A percentile compares a stretch with the other conserved stretches of the same genome.
These are phyloP conservation scores for Actinia equina DNA, from an alignment of 64 coral and sea anemone genomes.

Conservation along the genomic window DNA sequence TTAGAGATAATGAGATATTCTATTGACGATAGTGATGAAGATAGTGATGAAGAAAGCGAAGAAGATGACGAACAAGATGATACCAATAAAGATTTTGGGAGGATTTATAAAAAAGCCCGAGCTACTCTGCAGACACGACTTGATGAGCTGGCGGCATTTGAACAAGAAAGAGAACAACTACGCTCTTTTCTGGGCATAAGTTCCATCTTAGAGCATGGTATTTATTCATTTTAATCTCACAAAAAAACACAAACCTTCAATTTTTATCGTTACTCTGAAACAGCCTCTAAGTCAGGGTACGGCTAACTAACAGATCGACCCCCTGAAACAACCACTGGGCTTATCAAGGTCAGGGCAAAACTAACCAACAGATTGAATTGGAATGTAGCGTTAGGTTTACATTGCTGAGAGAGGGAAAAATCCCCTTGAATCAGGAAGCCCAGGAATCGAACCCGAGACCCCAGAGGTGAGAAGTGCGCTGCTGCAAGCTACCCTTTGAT, in stretches of 20 bases:
- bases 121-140: slow-evolving; percentile 20
- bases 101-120: neutral
- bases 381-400: no score
- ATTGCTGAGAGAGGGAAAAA: no score
- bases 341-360: no score
- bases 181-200: slow-evolving; percentile 24
- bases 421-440: no score
- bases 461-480: no score
- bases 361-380: no score
- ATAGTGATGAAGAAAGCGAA: neutral
- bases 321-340: no score
- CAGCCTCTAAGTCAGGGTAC: no score
- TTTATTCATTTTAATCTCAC: neutral
- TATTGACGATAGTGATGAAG: neutral
- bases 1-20: neutral
- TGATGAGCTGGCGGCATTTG: slow-evolving; percentile 33
- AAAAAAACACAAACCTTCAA: neutral
- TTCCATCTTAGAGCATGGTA: slow-evolving; percentile 35
- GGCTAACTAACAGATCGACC: no score
- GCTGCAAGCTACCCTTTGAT: no score
- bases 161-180: slow-evolving; percentile 26
- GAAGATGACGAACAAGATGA: neutral
- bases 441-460: no score
- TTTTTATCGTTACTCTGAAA: no score
- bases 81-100: neutral